phyloP scores from a whole-genome alignment of 1,140 invertebrate species.

The Drosophila navojoa region DNA sequence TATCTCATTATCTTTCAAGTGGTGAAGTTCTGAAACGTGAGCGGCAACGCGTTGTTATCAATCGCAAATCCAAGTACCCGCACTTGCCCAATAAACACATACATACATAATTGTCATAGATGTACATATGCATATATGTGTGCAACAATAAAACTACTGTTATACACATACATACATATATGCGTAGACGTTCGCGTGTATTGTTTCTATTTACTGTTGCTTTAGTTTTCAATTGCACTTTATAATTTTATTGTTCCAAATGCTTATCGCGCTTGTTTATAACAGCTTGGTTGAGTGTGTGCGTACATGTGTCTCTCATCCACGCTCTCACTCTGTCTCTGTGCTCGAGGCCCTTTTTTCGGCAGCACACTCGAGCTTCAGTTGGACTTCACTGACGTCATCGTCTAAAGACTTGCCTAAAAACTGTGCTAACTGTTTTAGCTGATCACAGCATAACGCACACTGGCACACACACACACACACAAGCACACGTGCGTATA shows the following conservation, averaged over 20 bases:
- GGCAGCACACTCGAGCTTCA: slow-evolving; percentile 7
- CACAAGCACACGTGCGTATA: not conserved
- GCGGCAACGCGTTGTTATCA: slow-evolving; percentile 33
- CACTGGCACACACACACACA: not conserved
- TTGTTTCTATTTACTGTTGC: slow-evolving; percentile 37
- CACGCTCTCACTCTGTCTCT: not conserved
- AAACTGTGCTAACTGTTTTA: slow-evolving; percentile 4
- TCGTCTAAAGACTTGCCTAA: slow-evolving; percentile 2
- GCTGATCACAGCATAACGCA: slow-evolving; percentile 1
- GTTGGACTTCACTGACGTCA: slow-evolving; percentile 32
- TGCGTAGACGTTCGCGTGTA: slow-evolving; percentile 10
- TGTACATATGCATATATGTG: not conserved
- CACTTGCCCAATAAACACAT: not conserved
- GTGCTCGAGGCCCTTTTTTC: slow-evolving; percentile 21
- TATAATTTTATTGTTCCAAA: slow-evolving; percentile 47
- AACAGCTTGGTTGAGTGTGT: slow-evolving; percentile 5
- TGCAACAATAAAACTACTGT: slow-evolving; percentile 5
- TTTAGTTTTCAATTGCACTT: slow-evolving; percentile 64
- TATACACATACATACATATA: not conserved
- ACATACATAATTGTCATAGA: not conserved
- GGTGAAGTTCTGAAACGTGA: slow-evolving; percentile 14
- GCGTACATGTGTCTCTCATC: not conserved
- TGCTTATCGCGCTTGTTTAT: slow-evolving; percentile 34
- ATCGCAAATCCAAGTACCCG: not conserved
- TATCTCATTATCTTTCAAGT: slow-evolving; percentile 39